phyloP scores from a whole-genome alignment of 2,113 vertebrate species.

The Chaetorhynchus papuensis region DNA sequence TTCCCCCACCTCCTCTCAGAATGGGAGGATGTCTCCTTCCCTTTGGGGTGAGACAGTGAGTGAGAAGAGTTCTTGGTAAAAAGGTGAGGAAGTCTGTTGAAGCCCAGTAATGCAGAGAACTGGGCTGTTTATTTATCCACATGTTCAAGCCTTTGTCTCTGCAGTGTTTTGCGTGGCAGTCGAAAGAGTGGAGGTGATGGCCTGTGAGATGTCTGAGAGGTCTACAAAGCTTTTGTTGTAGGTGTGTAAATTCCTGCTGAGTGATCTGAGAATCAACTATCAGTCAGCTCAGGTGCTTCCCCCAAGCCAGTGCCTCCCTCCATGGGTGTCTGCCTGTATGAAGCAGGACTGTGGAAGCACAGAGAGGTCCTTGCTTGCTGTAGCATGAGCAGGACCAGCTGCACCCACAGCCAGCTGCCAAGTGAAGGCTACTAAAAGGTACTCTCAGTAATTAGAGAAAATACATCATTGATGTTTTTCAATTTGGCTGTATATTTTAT shows the following conservation, averaged over 20 bases:
- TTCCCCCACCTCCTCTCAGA: neutral
- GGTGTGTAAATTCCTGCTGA: neutral
- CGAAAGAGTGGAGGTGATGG: neutral
- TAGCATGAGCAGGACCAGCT: neutral
- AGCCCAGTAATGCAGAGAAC: neutral
- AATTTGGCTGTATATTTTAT: neutral
- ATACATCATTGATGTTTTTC: neutral
- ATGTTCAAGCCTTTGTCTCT: neutral
- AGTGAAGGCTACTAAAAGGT: rapidly evolving
- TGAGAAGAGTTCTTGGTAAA: neutral
- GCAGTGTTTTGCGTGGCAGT: neutral
- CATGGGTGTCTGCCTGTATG: rapidly evolving
- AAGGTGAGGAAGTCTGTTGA: neutral
- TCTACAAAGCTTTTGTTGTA: neutral
- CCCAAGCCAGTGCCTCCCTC: neutral
- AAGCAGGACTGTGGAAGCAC: neutral
- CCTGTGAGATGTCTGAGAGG: neutral
- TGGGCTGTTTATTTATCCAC: neutral
- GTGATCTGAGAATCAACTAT: neutral
- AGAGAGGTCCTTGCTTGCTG: neutral
- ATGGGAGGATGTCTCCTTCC: neutral
- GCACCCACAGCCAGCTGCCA: neutral
- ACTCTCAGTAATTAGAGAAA: neutral
- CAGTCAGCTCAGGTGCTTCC: neutral
- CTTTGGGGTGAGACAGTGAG: neutral